A percentile compares a stretch with the other conserved stretches of the same genome.
phyloP scores from a whole-genome alignment of 1,140 invertebrate genomes.

The Neotoxoptera formosana region DNA sequence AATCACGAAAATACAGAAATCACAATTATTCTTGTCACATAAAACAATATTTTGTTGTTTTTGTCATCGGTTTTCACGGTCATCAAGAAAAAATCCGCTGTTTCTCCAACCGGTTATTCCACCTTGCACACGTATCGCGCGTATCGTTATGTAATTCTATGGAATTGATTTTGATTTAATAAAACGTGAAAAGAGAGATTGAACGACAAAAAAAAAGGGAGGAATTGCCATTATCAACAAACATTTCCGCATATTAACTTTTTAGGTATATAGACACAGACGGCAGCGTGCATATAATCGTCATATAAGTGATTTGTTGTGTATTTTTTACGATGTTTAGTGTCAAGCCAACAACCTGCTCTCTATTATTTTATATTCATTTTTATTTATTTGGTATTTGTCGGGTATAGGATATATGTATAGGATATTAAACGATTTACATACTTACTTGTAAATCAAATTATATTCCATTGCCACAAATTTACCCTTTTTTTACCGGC shows the following conservation, averaged over 20 bases:
- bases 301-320: neutral
- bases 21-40: too few species aligned
- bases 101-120: conserved; percentile 15
- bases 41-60: neutral
- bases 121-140: neutral
- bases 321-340: neutral
- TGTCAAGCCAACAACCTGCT: neutral
- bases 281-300: neutral
- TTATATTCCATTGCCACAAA: neutral
- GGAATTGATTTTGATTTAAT: conserved; percentile 34
- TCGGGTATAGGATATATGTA: too few species aligned
- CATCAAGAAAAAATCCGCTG: neutral
- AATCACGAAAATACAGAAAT: neutral
- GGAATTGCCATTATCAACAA: neutral
- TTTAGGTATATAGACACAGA: neutral
- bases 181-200: conserved; percentile 14
- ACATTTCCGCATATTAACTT: neutral
- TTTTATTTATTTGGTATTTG: neutral
- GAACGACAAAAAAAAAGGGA: neutral
- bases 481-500: neutral
- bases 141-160: conserved; percentile 8
- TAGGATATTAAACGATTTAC: neutral
- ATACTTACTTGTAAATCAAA: neutral
- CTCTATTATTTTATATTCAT: neutral
- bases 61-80: conserved; percentile 34